These are phyloP conservation scores for Sylvia atricapilla DNA, from an alignment of 2,113 vertebrate genomes.

Conservation along the genomic window DNA sequence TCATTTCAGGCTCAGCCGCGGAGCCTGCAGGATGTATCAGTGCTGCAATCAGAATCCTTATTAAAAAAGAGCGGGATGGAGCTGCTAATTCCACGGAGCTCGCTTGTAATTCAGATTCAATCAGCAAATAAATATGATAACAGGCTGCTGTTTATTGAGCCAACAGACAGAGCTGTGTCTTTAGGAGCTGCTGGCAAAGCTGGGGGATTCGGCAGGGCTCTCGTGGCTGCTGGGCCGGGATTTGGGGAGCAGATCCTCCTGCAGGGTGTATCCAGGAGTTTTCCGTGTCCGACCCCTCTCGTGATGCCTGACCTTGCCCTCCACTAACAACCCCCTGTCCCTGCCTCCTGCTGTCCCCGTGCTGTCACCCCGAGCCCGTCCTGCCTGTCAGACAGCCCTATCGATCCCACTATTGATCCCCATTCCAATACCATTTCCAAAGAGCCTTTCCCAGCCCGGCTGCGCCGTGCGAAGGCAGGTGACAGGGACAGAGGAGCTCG, in stretches of 20 bases:
- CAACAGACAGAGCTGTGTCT: background rate
- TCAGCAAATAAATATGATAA: slow-evolving; percentile 23
- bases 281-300: background rate
- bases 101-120: background rate
- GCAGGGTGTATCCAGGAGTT: background rate
- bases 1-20: background rate
- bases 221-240: background rate
- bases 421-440: fast-evolving
- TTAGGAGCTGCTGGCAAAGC: background rate
- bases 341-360: background rate
- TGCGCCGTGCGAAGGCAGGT: background rate
- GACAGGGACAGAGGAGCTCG: background rate
- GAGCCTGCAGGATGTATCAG: background rate
- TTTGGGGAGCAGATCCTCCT: background rate
- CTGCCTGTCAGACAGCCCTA: background rate
- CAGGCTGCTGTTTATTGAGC: background rate
- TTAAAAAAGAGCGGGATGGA: background rate
- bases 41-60: slow-evolving; percentile 9
- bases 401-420: background rate
- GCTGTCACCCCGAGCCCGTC: background rate
- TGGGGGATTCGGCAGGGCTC: background rate
- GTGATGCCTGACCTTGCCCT: background rate
- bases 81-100: slow-evolving; percentile 35
- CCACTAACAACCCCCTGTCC: fast-evolving
- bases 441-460: background rate